These are phyloP conservation scores for Chalcis sispes DNA, from an alignment of 2,888 invertebrate species.

Conservation along the genomic window DNA sequence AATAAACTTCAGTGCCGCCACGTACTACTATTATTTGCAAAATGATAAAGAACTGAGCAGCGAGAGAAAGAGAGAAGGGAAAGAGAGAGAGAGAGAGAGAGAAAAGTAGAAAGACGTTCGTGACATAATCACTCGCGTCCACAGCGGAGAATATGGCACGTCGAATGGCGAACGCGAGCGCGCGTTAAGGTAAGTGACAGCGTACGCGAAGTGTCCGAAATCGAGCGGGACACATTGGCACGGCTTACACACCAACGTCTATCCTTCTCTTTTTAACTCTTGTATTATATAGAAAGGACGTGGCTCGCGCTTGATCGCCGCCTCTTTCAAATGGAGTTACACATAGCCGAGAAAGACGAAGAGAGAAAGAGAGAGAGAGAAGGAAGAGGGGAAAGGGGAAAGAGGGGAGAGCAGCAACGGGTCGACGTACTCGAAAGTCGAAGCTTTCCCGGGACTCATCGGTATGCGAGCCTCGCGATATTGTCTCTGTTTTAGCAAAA, in stretches of 20 bases:
- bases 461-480: slow-evolving; percentile 64
- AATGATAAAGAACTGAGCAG: no score
- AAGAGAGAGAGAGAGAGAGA: not conserved
- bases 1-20: no score
- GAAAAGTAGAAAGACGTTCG: not conserved
- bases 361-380: not conserved
- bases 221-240: slow-evolving; percentile 25
- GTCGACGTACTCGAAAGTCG: slow-evolving; percentile 74
- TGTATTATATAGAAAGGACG: slow-evolving; percentile 11
- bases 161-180: not conserved
- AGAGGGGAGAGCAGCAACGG: slow-evolving; percentile 55
- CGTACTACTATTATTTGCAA: no score
- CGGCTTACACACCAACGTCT: not conserved
- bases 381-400: not conserved
- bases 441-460: slow-evolving; percentile 70
- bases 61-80: no score
- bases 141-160: not conserved
- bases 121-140: slow-evolving; percentile 9
- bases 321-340: not conserved
- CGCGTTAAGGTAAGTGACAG: slow-evolving; percentile 1
- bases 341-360: not conserved
- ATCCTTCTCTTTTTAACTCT: no score
- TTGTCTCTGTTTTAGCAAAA: slow-evolving; percentile 68
- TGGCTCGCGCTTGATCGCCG: not conserved
- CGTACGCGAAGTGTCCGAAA: slow-evolving; percentile 10